Conservation (phyloP, 53 echinoderm and acorn worm genomes). For the Mesocentrotus franciscanus region DNA sequence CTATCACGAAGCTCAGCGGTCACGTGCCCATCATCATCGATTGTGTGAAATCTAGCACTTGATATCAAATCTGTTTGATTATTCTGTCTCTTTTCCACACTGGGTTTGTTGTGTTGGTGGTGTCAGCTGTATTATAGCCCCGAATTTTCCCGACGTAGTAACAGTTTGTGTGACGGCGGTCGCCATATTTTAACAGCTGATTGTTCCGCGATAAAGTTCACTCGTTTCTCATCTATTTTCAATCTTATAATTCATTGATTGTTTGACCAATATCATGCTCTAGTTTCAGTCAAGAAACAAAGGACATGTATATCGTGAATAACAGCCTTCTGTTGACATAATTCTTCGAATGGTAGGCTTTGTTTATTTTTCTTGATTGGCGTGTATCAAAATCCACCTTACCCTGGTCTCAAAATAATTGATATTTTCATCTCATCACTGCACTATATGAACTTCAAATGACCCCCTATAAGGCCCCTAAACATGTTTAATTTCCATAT, state of each 20-base stretch:
- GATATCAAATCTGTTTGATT: slow-evolving; percentile 48
- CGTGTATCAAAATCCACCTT: neutral
- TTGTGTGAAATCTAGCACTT: slow-evolving; percentile 16
- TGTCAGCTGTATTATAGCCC: slow-evolving; percentile 31
- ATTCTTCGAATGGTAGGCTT: neutral
- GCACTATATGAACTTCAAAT: neutral
- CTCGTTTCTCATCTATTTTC: neutral
- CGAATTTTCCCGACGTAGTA: slow-evolving; percentile 26
- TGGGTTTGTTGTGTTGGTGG: neutral
- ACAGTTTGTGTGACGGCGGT: neutral
- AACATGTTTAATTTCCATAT: neutral
- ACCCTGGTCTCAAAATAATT: neutral
- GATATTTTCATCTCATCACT: neutral
- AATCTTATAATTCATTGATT: slow-evolving; percentile 22
- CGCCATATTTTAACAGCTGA: slow-evolving; percentile 53
- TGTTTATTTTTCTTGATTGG: slow-evolving; percentile 43
- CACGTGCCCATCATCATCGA: neutral
- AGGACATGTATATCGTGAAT: neutral
- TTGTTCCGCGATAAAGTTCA: neutral
- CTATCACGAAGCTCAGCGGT: neutral
- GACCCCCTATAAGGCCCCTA: neutral
- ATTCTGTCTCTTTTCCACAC: slow-evolving; percentile 44
- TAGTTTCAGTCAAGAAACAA: slow-evolving; percentile 38
- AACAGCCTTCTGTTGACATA: neutral
- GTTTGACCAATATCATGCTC: neutral